Evolutionary conservation across 2,113 vertebrate genomes (phyloP), one percentile per base, ranked within the genome.

Genomic region (Myodes glareolus): DNA sequence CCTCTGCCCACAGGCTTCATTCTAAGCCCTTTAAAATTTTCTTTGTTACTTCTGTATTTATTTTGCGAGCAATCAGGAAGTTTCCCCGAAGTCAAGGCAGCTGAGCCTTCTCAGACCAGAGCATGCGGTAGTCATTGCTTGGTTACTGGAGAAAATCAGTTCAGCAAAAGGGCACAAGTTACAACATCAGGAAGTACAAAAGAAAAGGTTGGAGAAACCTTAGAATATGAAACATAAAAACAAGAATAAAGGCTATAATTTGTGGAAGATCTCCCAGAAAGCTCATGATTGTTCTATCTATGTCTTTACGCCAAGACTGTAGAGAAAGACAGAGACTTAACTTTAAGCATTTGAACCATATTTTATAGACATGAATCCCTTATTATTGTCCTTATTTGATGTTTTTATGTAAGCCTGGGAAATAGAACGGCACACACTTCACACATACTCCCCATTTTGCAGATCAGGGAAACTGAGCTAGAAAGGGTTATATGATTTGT

Each of bases 1-100:
- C n/a, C n/a, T n/a, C 16, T 94, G 70, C 93, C 63, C 45, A 90
- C 4, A 96, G 89, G 78, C 78, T 96, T 2, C 0, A 17, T 91
- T 96, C 31, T 25, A 85, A 96, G 94, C 4, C 82, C 73, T 96
- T 86, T 94, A 90, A 95, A 95, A 85, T 96, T 93, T 93, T 50
- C 73, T 95, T 93, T 94, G 87, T 96, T 96, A 85, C 75, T 93
- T 97, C n/a, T 45, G 29, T 88, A 72, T 92, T 96, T 97, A 81
- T 95, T 94, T 96, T 96, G 70, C 88, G 87, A 95, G 92, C 42
- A 95, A 90, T 90, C n/a, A 93, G 91, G 91, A 94, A 92, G 77
- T 93, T 93, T 96, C 29, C 65, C 33, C 42, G 47, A 94, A 87
- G 77, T 36, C 42, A 87, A 45, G 52, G 36, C 65, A 12, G 7